Evolutionary conservation across 1,140 invertebrate species (phyloP), one percentile per base, ranked within the genome.

Genomic region (Drosophila auraria): DNA sequence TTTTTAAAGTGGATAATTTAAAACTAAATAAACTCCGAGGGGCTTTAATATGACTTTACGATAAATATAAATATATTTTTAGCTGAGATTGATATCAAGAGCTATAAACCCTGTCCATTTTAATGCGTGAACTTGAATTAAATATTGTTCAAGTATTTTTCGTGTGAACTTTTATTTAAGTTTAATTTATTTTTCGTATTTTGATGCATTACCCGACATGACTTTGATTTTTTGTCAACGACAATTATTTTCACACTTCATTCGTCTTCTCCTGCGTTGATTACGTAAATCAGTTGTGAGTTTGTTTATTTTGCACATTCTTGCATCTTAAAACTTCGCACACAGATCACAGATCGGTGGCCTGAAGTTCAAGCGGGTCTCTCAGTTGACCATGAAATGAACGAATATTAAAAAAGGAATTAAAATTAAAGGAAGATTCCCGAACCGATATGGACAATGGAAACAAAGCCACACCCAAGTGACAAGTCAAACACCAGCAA

Each of bases 231-330:
- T 40, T 82, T 73, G 80, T 71, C 76, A 59, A 54, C 68, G 63
- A 54, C 78, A 89, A 72, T 89, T 89, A 89, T 83, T 87, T 87
- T 89, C 73, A 83, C 83, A 87, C 84, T 89, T 87, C 81, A 73
- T 89, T 59, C 12, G 59, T 56, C 53, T 64, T 56, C 30, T 23
- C 30, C 47, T 73, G 49, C 66, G 63, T 72, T 40, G 77, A 74
- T 90, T 89, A 75, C 87, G 79, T 90, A 86, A 82, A 84, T 82
- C 78, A 79, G 79, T 68, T 82, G 86, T 89, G 86, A 89, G 69
- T 66, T 89, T 84, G 82, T 89, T 89, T 89, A 73, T 56, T 65
- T 90, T 90, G 78, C 66, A 80, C 78, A 82, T 84, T 90, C 83
- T 82, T 82, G 74, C 78, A 84, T 78, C 69, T 65, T 75, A 47